phyloP scores from a whole-genome alignment of 2,113 vertebrate species.

The Corydoras sp. region DNA sequence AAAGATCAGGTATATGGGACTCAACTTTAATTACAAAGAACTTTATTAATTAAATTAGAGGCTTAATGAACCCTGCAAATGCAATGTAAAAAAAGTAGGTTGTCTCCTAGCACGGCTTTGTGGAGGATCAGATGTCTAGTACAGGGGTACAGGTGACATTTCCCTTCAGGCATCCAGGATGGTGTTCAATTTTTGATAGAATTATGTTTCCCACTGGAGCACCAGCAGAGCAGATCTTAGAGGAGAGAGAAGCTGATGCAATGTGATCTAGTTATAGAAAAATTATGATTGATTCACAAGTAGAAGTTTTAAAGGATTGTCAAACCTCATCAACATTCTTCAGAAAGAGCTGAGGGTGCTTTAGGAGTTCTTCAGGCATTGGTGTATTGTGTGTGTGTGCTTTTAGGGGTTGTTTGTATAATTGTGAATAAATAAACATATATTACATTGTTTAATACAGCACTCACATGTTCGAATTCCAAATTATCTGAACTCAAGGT shows the following conservation, averaged over 20 bases:
- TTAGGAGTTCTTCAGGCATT: no score
- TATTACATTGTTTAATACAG: no score
- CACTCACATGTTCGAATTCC: no score
- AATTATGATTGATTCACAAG: no score
- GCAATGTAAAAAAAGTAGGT: background rate
- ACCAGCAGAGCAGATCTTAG: slow-evolving; percentile 14
- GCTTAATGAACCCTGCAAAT: background rate
- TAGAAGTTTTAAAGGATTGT: no score
- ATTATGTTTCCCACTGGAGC: slow-evolving; percentile 29
- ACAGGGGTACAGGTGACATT: slow-evolving; percentile 9
- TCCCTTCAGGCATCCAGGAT: slow-evolving; percentile 26
- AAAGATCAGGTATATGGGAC: no score
- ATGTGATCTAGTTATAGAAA: slow-evolving; percentile 18
- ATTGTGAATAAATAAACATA: no score
- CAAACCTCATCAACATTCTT: no score
- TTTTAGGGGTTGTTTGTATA: no score
- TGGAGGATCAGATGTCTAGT: background rate
- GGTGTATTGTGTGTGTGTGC: no score
- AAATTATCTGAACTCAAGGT: no score
- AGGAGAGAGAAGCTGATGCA: slow-evolving; percentile 24
- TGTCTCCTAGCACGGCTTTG: slow-evolving; percentile 1
- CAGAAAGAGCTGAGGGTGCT: no score
- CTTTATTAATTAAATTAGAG: background rate
- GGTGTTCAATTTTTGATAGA: slow-evolving; percentile 34
- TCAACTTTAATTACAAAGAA: background rate